Evolutionary conservation across 2,888 invertebrate species (phyloP), one percentile per base, ranked within the genome.

Genomic region (Acrocera orbiculus): DNA sequence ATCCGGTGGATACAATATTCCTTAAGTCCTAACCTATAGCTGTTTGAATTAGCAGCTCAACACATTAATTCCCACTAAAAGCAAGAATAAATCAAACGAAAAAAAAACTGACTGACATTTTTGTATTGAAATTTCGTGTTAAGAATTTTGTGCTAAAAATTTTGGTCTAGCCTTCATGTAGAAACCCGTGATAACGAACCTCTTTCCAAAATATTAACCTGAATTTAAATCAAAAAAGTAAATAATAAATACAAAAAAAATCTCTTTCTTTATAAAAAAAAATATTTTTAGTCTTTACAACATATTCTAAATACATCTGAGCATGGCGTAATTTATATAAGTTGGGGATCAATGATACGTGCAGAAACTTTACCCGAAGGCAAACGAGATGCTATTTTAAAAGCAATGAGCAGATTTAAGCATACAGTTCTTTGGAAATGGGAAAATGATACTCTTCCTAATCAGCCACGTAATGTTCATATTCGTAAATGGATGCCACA

Each of bases 351-450:
- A 1, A 70, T 76, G 63, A 67, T 78, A 38, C 67, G 67, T 35
- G 64, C 69, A 8, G 62, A 68, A 11, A 63, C 66, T 1, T 62
- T 79, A 46, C 68, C 75, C 0, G 47, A 54, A 10, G 58, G 65
- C 3, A 70, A 67, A 45, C 53, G 70, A 29, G 54, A 64, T 30
- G 64, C 59, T 22, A 66, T 81, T 30, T 43, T 72, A 14, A 62
- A 62, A 6, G 73, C 69, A 1, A 65, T 73, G 35, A 54, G 62
- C 1, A 62, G 64, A 5, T 53, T 78, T 9, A 56, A 56, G 33
- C 69, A 73, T 46, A 65, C 64, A 34, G 70, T 78, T 10, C 55
- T 80, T 33, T 79, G 76, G 77, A 79, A 77, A 58, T 73, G 70
- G 65, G 76, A 76, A 48, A 70, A 66, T 44, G 70, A 73, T 2